Evolutionary conservation across 2,113 vertebrate species (phyloP).

Genomic region (Apodemus sylvaticus): DNA sequence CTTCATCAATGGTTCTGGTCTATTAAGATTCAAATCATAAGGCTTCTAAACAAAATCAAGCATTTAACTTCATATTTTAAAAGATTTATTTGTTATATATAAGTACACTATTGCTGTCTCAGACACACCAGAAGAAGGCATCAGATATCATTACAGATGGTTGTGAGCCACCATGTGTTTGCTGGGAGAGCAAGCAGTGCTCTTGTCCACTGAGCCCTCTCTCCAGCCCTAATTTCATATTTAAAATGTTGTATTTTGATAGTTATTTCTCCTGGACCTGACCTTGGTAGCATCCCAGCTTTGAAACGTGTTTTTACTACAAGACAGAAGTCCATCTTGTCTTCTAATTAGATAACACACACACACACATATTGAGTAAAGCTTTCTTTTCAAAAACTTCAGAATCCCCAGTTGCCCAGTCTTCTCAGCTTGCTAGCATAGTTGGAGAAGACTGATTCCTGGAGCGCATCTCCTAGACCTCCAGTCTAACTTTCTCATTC

Average conservation of each 20-base stretch:
- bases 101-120: no score
- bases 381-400: not conserved
- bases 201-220: no score
- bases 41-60: constrained; percentile 52
- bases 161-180: no score
- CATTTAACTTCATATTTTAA: not conserved
- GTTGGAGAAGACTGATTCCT: not conserved
- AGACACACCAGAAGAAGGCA: no score
- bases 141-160: no score
- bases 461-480: no score
- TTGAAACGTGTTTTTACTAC: not conserved
- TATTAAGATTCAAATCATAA: constrained; percentile 10
- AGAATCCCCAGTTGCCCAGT: not conserved
- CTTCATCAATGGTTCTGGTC: not conserved
- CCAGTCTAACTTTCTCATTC: not conserved
- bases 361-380: not conserved
- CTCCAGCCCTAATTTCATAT: not conserved
- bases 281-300: not conserved
- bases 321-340: not conserved
- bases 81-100: no score
- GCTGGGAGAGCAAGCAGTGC: no score
- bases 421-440: not conserved
- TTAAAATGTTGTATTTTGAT: not conserved
- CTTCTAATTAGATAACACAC: not conserved
- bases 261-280: not conserved